Evolutionary conservation across 2,888 invertebrate species (phyloP).

Genomic region (Noctua pronuba): DNA sequence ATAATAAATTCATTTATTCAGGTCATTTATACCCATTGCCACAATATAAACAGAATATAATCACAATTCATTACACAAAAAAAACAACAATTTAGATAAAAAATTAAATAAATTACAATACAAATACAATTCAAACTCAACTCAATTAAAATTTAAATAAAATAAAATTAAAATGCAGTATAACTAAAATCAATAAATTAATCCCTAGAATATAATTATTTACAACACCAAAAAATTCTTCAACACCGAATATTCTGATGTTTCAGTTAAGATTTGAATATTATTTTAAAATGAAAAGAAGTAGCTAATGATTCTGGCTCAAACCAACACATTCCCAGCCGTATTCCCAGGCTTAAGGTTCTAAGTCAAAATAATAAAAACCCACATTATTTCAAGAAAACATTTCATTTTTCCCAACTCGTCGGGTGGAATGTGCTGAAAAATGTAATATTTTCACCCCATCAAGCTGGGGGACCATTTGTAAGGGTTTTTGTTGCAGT

Average conservation of each 20-base stretch:
- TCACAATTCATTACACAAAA: no score
- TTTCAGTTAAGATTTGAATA: neutral
- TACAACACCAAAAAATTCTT: neutral
- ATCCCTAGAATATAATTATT: no score
- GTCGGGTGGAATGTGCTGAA: conserved; percentile 25
- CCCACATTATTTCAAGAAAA: conserved; percentile 6
- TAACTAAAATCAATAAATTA: no score
- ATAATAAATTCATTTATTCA: no score
- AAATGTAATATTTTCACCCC: conserved; percentile 48
- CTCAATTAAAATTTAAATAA: no score
- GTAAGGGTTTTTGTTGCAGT: conserved; percentile 45
- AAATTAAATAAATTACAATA: no score
- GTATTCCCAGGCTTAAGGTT: neutral
- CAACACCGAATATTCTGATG: neutral
- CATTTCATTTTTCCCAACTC: conserved; percentile 17
- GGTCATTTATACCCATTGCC: no score
- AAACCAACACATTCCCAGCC: neutral
- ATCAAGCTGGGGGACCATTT: conserved; percentile 28
- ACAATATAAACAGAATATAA: no score
- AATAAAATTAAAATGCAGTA: no score
- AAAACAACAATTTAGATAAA: no score
- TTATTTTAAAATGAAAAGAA: neutral
- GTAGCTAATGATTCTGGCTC: neutral
- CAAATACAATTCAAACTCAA: no score
- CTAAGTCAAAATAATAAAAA: conserved; percentile 16